These are phyloP conservation scores for Coleophora flavipennella DNA, from an alignment of 2,888 invertebrate species.

Conservation along the genomic window DNA sequence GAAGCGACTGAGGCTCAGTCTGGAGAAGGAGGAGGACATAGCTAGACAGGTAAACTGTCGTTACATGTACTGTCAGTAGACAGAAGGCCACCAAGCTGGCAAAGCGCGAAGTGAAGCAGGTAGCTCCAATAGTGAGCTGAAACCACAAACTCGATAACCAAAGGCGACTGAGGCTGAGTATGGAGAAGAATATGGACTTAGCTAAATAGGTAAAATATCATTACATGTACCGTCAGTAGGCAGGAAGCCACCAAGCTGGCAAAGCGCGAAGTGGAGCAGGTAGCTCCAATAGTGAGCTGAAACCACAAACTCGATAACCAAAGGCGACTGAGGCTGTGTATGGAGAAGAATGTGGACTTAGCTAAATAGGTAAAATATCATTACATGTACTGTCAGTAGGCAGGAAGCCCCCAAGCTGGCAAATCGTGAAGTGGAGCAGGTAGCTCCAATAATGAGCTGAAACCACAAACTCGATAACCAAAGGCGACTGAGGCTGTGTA, in stretches of 20 bases:
- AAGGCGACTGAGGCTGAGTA: constrained; percentile 32
- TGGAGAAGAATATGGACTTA: constrained; percentile 46
- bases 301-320: constrained; percentile 36
- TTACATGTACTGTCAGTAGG: no score
- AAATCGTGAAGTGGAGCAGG: no score
- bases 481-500: constrained; percentile 31
- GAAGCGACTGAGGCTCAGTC: constrained; percentile 31
- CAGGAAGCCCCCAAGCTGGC: no score
- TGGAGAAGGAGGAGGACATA: constrained; percentile 46
- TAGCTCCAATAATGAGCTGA: no score
- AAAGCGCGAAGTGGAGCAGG: no score
- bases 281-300: no score
- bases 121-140: no score
- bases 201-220: constrained; percentile 29
- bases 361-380: constrained; percentile 29
- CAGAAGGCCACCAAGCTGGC: no score
- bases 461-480: constrained; percentile 36
- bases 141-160: constrained; percentile 36
- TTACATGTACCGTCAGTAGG: no score
- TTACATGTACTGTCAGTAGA: no score
- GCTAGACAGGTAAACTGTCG: constrained; percentile 30
- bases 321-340: constrained; percentile 31
- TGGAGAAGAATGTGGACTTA: constrained; percentile 46
- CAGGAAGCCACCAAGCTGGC: no score
- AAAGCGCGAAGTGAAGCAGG: no score